Conservation (phyloP, 2,113 vertebrate genomes). For the Gulo gulo region DNA sequence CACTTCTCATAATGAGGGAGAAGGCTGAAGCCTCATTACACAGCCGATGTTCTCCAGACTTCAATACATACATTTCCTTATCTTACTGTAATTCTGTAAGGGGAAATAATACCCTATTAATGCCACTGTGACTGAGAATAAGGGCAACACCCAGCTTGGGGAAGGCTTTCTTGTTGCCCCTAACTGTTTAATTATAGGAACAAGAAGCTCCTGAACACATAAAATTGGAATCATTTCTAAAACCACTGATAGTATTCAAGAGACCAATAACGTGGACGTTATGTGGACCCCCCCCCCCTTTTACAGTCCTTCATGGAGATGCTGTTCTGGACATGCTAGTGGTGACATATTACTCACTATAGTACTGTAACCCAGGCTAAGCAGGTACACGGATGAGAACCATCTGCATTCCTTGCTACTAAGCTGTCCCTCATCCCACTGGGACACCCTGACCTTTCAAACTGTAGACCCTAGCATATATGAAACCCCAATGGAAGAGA, state of each 20-base stretch:
- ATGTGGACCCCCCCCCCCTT: background rate
- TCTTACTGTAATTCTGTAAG: constrained; percentile 3
- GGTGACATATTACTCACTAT: constrained; percentile 16
- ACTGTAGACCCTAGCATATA: background rate
- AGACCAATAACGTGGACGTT: constrained; percentile 55
- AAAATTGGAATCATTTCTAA: constrained; percentile 73
- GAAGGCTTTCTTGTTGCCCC: background rate
- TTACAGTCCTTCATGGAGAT: constrained; percentile 56
- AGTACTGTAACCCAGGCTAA: background rate
- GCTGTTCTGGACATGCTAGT: constrained; percentile 22
- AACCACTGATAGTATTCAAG: constrained; percentile 28
- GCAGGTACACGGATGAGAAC: background rate
- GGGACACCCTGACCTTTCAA: background rate
- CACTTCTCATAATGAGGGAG: background rate
- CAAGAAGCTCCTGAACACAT: constrained; percentile 6
- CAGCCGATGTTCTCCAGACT: background rate
- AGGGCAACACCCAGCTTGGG: background rate
- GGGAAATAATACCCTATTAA: background rate
- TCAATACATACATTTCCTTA: constrained; percentile 26
- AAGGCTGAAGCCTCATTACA: background rate
- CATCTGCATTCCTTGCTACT: background rate
- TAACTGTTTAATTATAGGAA: constrained; percentile 51
- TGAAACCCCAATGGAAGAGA: background rate
- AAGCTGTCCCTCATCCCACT: accelerated
- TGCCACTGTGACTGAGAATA: background rate